Evolutionary conservation across 2,888 invertebrate genomes (phyloP), one percentile per base, ranked within the genome.

Genomic region (Sylvicola fuscatus): DNA sequence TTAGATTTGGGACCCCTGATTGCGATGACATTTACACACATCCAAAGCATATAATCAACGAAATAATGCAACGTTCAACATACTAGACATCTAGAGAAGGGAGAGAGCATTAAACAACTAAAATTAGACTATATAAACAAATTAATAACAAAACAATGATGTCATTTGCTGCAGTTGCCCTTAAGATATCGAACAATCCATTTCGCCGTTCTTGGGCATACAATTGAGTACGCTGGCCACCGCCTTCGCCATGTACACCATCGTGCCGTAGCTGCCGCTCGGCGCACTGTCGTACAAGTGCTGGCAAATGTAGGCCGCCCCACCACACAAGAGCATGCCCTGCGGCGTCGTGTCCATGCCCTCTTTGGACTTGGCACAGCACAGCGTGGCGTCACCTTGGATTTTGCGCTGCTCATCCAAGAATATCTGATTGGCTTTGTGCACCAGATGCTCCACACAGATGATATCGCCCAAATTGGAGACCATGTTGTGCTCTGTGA

Each of bases 261-360:
- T 95, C 33, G 95, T 95, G 41, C 98, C 98, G 59, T 72, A 93
- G 49, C 84, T 80, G 40, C 98, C 98, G 54, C 92, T 92, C 2
- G 98, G 97, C 14, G 98, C 97, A 54, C 86, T 87, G 37, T 98
- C 97, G 57, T 93, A 97, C 56, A 98, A 81, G 57, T 93, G 90
- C 57, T 89, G 83, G 58, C 97, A 97, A 42, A 98, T 83, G 45
- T 83, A 86, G 1, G 89, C 90, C 17, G 93, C 89, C 36, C 95
- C 95, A 36, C 84, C 83, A 54, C 93, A 93, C 27, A 82, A 60
- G 26, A 80, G 58, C 41, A 72, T 70, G 3, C 76, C 76, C 35
- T 67, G 66, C 38, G 65, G 60, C 11, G 37, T 14, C 2, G 60
- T 57, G 44, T 65, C 63, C 39, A 69, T 65, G 41, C 65, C 62